A percentile compares a stretch with the other conserved stretches of the same genome.
These are phyloP conservation scores for Leptocoma aspasia DNA, from an alignment of 2,113 vertebrate species.

Conservation along the genomic window DNA sequence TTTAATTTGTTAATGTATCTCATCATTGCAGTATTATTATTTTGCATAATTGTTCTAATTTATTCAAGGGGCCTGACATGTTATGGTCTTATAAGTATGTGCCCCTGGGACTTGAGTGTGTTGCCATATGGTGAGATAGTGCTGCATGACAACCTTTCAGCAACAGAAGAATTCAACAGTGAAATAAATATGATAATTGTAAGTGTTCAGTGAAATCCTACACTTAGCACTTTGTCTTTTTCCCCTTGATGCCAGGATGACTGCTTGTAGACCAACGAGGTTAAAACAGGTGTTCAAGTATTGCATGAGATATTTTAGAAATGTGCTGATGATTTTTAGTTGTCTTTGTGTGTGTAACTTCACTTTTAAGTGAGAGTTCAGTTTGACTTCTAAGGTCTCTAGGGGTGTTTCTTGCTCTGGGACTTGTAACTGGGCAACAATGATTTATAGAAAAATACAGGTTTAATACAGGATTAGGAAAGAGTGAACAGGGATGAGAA, in stretches of 20 bases:
- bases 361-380: not conserved
- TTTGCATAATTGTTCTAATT: conserved; percentile 62
- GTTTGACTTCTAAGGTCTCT: not conserved
- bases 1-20: conserved; percentile 45
- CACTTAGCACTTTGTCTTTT: not conserved
- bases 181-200: conserved; percentile 60
- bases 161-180: conserved; percentile 56
- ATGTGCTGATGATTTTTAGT: not conserved
- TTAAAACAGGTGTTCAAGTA: not conserved
- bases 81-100: conserved; percentile 66
- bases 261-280: not conserved
- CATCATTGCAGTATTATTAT: conserved; percentile 48
- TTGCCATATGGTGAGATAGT: conserved; percentile 74
- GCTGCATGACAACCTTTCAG: conserved; percentile 65
- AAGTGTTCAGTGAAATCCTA: not conserved
- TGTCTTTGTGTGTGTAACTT: not conserved
- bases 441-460: not conserved
- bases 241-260: not conserved
- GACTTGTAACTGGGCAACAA: not conserved
- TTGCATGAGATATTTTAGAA: not conserved
- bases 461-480: not conserved
- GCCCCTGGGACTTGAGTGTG: conserved; percentile 79
- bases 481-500: not conserved
- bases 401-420: not conserved
- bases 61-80: conserved; percentile 58